A percentile compares a stretch with the other conserved stretches of the same genome.
phyloP scores from a whole-genome alignment of 1,140 invertebrate genomes.

The Melipona quadrifasciata region DNA sequence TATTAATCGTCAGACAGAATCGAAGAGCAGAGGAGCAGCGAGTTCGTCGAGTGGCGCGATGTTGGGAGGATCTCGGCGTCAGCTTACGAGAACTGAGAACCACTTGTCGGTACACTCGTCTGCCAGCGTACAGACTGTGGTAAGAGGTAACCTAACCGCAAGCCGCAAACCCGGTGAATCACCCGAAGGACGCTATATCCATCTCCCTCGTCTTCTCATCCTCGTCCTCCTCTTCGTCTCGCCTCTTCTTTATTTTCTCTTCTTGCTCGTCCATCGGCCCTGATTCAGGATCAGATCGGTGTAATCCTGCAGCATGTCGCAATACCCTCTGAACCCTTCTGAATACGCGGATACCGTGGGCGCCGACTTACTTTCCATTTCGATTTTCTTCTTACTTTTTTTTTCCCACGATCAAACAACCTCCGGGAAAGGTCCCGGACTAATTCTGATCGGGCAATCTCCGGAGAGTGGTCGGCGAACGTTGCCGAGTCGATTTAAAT shows the following conservation, averaged over 20 bases:
- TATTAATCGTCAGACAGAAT: not conserved
- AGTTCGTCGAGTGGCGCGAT: not conserved
- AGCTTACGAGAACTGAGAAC: conserved; percentile 46
- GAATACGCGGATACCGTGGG: not conserved
- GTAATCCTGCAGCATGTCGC: conserved; percentile 21
- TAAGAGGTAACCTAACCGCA: conserved; percentile 61
- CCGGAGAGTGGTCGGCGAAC: not conserved
- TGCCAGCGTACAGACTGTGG: conserved; percentile 49
- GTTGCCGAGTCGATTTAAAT: not conserved
- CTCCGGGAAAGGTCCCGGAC: not conserved
- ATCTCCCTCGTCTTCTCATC: conserved; percentile 23
- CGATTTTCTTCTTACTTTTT: not conserved
- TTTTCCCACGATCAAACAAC: not conserved
- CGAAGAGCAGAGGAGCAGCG: not conserved
- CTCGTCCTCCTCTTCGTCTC: not conserved
- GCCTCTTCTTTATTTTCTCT: conserved; percentile 21
- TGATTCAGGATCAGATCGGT: conserved; percentile 45
- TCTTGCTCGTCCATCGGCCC: conserved; percentile 27
- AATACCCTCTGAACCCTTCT: conserved; percentile 7
- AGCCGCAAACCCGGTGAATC: conserved; percentile 74
- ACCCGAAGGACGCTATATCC: conserved; percentile 59
- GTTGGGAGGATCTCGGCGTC: conserved; percentile 12
- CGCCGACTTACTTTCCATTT: not conserved
- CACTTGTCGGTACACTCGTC: conserved; percentile 38
- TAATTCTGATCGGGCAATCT: conserved; percentile 10